phyloP scores from a whole-genome alignment of 2,888 invertebrate genomes.

The Synergus umbraculus region DNA sequence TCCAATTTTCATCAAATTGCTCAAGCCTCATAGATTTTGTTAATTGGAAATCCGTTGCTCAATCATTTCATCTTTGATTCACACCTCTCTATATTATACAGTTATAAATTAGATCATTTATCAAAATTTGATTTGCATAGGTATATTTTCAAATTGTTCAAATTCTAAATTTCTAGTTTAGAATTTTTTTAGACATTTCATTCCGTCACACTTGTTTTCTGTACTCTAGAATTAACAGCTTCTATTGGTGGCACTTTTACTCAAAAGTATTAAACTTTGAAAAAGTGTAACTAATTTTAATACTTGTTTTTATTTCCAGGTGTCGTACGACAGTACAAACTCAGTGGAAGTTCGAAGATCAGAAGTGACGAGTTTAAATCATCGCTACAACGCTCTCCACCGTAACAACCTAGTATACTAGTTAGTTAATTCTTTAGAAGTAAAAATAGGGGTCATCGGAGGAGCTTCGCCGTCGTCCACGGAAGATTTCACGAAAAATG shows the following conservation, averaged over 20 bases:
- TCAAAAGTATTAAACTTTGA: too few relatives aligned
- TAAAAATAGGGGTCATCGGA: conserved; percentile 77
- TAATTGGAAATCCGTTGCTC: conserved; percentile 14
- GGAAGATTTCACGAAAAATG: conserved; percentile 58
- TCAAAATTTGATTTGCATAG: not conserved
- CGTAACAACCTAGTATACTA: conserved; percentile 80
- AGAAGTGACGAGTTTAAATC: conserved; percentile 73
- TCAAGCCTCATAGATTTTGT: conserved; percentile 8
- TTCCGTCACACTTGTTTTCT: too few relatives aligned
- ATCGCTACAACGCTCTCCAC: conserved; percentile 74
- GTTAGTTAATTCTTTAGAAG: conserved; percentile 83
- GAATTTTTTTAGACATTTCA: too few relatives aligned
- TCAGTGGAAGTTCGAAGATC: conserved; percentile 73
- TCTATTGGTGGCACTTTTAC: too few relatives aligned
- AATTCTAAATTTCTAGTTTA: too few relatives aligned
- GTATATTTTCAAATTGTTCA: too few relatives aligned
- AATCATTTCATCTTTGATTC: not conserved
- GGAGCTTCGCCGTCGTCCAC: conserved; percentile 65
- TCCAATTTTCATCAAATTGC: conserved; percentile 11
- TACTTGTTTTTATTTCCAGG: conserved; percentile 58
- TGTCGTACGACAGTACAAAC: conserved; percentile 71
- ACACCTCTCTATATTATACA: not conserved
- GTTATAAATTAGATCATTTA: not conserved
- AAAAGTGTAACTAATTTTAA: not conserved
- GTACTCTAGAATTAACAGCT: too few relatives aligned